Conservation (phyloP, 1,140 invertebrate species). For the Megalonaias nervosa region DNA sequence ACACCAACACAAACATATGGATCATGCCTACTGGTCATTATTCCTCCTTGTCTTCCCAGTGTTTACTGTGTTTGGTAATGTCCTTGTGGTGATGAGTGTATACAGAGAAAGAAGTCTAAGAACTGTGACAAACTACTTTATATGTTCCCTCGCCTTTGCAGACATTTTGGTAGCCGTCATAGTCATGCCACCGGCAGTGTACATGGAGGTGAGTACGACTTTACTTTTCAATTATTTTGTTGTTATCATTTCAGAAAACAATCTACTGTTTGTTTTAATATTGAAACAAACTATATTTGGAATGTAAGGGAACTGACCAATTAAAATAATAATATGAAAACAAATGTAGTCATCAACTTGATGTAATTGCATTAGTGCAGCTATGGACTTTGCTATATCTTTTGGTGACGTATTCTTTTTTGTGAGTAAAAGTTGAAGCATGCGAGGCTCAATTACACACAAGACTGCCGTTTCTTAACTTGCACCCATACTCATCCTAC, state of each 20-base stretch:
- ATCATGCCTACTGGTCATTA: slow-evolving; percentile 82
- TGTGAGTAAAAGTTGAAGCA: too few species aligned
- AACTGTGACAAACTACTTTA: slow-evolving; percentile 98
- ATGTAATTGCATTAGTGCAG: too few species aligned
- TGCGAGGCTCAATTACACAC: too few species aligned
- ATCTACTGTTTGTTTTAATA: neutral
- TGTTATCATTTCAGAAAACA: neutral
- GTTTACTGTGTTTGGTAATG: slow-evolving; percentile 96
- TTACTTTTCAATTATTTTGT: neutral
- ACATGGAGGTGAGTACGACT: slow-evolving; percentile 88
- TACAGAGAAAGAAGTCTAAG: slow-evolving; percentile 86
- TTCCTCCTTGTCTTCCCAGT: slow-evolving; percentile 91
- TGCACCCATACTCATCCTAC: too few species aligned
- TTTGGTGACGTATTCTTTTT: too few species aligned
- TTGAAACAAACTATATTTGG: neutral
- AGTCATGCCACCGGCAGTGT: slow-evolving; percentile 99
- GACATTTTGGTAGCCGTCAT: slow-evolving; percentile 96
- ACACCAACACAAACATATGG: neutral
- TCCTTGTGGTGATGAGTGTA: slow-evolving; percentile 95
- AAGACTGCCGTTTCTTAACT: too few species aligned
- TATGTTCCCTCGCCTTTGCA: slow-evolving; percentile 96
- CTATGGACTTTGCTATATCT: too few species aligned
- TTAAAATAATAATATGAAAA: too few species aligned
- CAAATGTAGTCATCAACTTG: too few species aligned
- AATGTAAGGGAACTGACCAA: too few species aligned